These are phyloP conservation scores for Athetis lepigone DNA, from an alignment of 2,888 invertebrate genomes.

Conservation along the genomic window DNA sequence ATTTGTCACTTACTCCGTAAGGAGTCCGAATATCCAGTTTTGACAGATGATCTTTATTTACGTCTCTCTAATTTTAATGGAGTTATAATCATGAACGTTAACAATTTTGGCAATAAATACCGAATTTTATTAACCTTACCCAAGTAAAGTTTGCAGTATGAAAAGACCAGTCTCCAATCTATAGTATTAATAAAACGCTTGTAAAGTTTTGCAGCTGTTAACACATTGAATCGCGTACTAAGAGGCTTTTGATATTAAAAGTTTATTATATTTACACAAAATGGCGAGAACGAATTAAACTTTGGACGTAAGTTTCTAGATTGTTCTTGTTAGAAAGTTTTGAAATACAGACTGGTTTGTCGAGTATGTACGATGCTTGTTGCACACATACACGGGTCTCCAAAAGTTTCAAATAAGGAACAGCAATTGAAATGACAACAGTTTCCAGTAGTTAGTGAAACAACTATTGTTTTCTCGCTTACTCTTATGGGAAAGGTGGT, in stretches of 20 bases:
- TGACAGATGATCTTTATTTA: constrained; percentile 59
- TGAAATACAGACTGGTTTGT: constrained; percentile 11
- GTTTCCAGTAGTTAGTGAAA: constrained; percentile 24
- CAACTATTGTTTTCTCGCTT: constrained; percentile 5
- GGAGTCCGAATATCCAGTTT: constrained; percentile 38
- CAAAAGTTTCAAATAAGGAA: constrained; percentile 18
- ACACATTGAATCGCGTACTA: constrained; percentile 37
- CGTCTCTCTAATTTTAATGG: constrained; percentile 55
- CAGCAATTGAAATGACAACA: constrained; percentile 32
- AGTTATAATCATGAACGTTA: constrained; percentile 48
- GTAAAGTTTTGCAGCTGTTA: constrained; percentile 46
- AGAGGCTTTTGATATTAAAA: constrained; percentile 43
- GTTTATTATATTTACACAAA: constrained; percentile 46
- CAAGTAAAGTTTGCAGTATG: constrained; percentile 40
- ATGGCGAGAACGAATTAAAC: constrained; percentile 54
- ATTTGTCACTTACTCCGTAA: constrained; percentile 34
- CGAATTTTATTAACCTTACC: constrained; percentile 47
- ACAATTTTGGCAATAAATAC: constrained; percentile 54
- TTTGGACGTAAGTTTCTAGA: constrained; percentile 41
- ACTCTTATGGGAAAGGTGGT: constrained; percentile 3
- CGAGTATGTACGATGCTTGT: constrained; percentile 4
- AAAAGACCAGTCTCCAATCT: constrained; percentile 45
- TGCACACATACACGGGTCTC: constrained; percentile 11
- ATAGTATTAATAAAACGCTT: constrained; percentile 46
- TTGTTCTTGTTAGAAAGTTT: constrained; percentile 45